Evolutionary conservation across 2,797 vertebrate genomes (phyloP).

Genomic region (Euthynnus affinis): DNA sequence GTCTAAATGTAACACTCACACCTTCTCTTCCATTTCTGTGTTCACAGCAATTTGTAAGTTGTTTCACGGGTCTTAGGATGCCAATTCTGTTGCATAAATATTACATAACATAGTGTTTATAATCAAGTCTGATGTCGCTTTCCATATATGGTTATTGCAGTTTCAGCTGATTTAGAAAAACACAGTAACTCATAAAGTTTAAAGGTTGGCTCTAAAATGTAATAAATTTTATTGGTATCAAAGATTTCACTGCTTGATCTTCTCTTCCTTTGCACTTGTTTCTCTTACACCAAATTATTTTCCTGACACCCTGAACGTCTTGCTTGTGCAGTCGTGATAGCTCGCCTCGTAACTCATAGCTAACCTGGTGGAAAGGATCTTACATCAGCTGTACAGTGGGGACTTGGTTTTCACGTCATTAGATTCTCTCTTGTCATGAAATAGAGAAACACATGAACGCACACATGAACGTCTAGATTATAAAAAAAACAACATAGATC

Average conservation of each 20-base stretch:
- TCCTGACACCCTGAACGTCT: constrained; percentile 1
- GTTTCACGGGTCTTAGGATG: background rate
- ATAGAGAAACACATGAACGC: background rate
- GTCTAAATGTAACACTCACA: constrained; percentile 3
- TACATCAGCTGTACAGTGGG: constrained; percentile 15
- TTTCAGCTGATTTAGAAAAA: background rate
- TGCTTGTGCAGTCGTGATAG: background rate
- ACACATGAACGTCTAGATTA: background rate
- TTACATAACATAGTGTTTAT: constrained; percentile 2
- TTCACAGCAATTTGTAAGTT: background rate
- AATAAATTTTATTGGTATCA: background rate
- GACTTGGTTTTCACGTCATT: constrained; percentile 48
- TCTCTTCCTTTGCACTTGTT: background rate
- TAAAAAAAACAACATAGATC: background rate
- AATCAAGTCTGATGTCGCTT: constrained; percentile 10
- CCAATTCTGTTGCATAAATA: constrained; percentile 3
- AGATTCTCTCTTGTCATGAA: constrained; percentile 10
- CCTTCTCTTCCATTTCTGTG: background rate
- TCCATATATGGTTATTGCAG: background rate
- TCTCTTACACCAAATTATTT: background rate
- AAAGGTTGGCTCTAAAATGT: background rate
- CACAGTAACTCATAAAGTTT: background rate
- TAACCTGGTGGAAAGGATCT: constrained; percentile 12
- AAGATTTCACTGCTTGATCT: background rate
- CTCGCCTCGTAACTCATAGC: constrained; percentile 39